Evolutionary conservation across 2,113 vertebrate genomes (phyloP).

Genomic region (Toxotes jaculatrix): DNA sequence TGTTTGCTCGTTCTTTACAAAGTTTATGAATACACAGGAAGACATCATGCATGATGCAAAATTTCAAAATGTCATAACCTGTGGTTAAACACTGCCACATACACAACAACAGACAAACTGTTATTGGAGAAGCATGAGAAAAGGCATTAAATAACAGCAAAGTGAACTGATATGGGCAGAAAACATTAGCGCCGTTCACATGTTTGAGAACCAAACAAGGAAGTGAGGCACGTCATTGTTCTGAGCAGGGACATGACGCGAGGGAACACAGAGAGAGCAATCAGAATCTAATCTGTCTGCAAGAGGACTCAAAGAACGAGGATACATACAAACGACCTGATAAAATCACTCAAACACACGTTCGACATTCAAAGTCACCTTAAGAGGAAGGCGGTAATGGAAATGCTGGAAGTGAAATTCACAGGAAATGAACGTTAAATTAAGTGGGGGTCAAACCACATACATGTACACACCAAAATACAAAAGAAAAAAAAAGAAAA

Average conservation of each 20-base stretch:
- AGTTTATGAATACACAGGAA: slow-evolving; percentile 2
- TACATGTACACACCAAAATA: not conserved
- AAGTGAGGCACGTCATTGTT: slow-evolving; percentile 53
- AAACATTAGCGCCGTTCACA: not conserved
- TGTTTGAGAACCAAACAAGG: slow-evolving; percentile 53
- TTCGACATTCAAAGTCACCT: slow-evolving; percentile 53
- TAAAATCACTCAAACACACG: slow-evolving; percentile 32
- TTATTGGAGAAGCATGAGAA: slow-evolving; percentile 62
- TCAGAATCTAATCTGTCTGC: slow-evolving; percentile 58
- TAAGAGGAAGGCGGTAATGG: slow-evolving; percentile 6
- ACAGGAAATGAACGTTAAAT: slow-evolving; percentile 19
- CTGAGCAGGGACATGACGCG: not conserved
- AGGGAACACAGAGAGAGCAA: slow-evolving; percentile 9
- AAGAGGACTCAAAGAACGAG: slow-evolving; percentile 26
- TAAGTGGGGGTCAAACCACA: not conserved
- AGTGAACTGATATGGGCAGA: slow-evolving; percentile 41
- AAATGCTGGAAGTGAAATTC: not conserved
- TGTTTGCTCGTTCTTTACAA: slow-evolving; percentile 13
- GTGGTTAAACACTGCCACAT: too few relatives aligned
- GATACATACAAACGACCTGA: slow-evolving; percentile 58
- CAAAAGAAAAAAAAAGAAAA: not conserved
- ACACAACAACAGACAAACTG: slow-evolving; percentile 13
- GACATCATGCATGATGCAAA: not conserved
- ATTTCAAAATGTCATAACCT: too few relatives aligned
- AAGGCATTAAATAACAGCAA: slow-evolving; percentile 30